Base-by-base conservation (phyloP, 2,113 vertebrate species). In the Triplophysa dalaica region DNA sequence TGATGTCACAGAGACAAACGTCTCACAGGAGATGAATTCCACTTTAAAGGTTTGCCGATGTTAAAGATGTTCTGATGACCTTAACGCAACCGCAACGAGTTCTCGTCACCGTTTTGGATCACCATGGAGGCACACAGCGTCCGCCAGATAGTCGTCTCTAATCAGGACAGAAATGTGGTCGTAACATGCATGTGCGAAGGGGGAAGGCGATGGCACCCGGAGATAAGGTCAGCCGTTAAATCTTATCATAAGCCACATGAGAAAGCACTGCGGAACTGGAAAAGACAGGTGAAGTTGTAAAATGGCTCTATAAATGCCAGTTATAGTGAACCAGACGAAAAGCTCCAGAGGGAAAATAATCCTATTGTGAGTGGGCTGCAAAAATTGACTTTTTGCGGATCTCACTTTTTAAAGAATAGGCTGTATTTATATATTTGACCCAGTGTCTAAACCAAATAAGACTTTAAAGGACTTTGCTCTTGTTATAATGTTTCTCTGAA, bases 191-290 rank as follows among this genome's bases (percentile, higher is more conserved):
- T n/a, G 65, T 83, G 67, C n/a, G 73, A 43, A 45, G 68, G 75
- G 21, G 29, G 74, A 68, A 75, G 86, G 79, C 21, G 86, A 66
- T 12, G 84, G 81, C 45, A 67, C 78, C 41, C 76, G 72, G 45
- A 87, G 90, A 92, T 90, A 90, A 90, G 87, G 84, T 87, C 88
- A 84, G 82, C 81, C 77, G 85, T 91, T 90, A 89, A 89, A 91
- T 91, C 89, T 91, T 90, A 90, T 91, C 87, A 76, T 79, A 61
- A 75, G 84, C 86, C 87, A 86, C 86, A 87, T 79, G 86, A 88
- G 87, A 87, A 85, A 65, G 41, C 62, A 79, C 81, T 61, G 60
- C 58, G 79, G 79, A 70, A 72, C n/a, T 62, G 70, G 83, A 78
- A 79, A 68, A 86, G 80, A 75, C 26, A 76, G 80, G 65, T 60